Base-by-base conservation (phyloP, 1,140 invertebrate genomes). In the Drosophila yakuba region DNA sequence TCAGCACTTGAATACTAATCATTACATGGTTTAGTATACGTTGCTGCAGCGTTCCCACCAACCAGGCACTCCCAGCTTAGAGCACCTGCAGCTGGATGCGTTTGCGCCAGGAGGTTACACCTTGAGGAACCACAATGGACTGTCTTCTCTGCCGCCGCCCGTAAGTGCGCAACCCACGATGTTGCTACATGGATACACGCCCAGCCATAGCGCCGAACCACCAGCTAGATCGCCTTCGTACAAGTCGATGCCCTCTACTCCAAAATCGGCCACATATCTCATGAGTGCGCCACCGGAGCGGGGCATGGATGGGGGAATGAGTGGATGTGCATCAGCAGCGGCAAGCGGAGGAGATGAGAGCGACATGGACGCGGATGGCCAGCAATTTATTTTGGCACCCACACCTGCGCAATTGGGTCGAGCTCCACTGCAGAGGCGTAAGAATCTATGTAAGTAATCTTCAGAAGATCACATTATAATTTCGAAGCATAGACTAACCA, bases 331-430 rank as follows among this genome's bases (percentile, higher is more conserved):
- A 41, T 55, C 23, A 28, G 25, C 57, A 10, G 62, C 28, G 4
- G 59, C 64, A 4, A 63, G 59, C 50, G 74, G 55, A 12, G 67
- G 64, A n/a, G 78, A 81, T 36, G 78, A 93, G 85, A 81, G 92
- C 55, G 94, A 94, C 60, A 93, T 93, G 72, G 90, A 93, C 60
- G 93, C 93, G 10, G 93, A 90, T 77, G 93, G 93, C 39, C 93
- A 93, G 78, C 93, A 94, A 56, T 98, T 98, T 93, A 96, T 97
- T 67, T 93, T 98, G 48, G 97, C 97, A 14, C 98, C 98, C 1
- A 98, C 98, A 3, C 98, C 98, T 3, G 98, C 97, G 7, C 97
- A 98, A 92, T 93, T 98, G 67, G 97, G 97, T 48, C 95, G 96
- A 80, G 97, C 97, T 20, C 97, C 97, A 8, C 92, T 97, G 41